These are phyloP conservation scores for Pachyuromys duprasi DNA, from an alignment of 2,797 vertebrate species.

Conservation along the genomic window DNA sequence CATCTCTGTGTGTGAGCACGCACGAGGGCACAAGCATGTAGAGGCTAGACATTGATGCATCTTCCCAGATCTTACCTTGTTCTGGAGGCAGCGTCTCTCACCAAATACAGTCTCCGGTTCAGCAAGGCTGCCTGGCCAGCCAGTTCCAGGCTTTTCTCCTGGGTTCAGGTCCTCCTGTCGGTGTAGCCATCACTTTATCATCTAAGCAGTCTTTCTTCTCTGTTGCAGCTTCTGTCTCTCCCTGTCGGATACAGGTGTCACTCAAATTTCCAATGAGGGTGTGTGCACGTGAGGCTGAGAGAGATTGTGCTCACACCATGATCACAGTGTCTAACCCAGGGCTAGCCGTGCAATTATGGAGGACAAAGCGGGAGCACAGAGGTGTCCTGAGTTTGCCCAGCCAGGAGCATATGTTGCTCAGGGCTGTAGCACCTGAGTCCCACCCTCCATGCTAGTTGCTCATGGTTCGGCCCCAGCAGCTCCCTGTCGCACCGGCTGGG, in stretches of 20 bases:
- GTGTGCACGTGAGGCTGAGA: too few species aligned
- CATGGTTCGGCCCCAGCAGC: rapidly evolving
- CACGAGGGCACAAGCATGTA: not conserved
- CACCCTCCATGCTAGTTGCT: not conserved
- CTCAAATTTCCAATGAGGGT: not conserved
- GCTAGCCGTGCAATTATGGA: not conserved
- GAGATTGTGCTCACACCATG: too few species aligned
- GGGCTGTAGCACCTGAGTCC: not conserved
- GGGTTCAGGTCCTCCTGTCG: not conserved
- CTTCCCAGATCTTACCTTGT: not conserved
- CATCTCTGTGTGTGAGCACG: too few species aligned
- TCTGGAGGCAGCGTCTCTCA: not conserved
- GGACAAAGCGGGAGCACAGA: not conserved
- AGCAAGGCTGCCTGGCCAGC: not conserved
- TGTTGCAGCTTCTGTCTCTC: not conserved
- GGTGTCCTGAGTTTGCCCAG: not conserved
- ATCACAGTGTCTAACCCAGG: too few species aligned
- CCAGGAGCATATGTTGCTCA: too few species aligned
- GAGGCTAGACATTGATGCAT: not conserved
- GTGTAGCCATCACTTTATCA: not conserved
- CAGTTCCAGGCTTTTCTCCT: not conserved
- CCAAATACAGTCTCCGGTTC: not conserved
- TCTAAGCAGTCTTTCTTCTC: not conserved
- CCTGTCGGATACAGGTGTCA: not conserved
- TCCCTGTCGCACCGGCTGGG: not conserved